These are phyloP conservation scores for Drosophila sucinea DNA, from an alignment of 1,140 invertebrate genomes.

Conservation along the genomic window DNA sequence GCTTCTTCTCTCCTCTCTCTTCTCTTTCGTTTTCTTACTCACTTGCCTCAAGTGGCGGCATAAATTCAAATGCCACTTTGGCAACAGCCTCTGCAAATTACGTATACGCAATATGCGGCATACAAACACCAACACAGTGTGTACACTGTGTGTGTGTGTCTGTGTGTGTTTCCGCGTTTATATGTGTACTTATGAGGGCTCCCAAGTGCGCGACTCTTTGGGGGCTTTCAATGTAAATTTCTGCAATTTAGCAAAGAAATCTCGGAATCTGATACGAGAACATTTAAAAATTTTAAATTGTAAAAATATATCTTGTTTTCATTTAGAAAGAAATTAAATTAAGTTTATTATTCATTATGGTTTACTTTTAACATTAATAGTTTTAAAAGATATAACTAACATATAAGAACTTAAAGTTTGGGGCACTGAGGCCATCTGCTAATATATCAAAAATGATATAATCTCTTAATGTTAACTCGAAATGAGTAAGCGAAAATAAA, in stretches of 20 bases:
- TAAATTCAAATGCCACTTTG: constrained; percentile 80
- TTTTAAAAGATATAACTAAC: too few species aligned
- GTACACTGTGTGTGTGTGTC: constrained; percentile 8
- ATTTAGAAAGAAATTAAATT: too few species aligned
- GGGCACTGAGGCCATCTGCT: too few species aligned
- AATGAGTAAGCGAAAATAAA: too few species aligned
- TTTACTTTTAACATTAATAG: too few species aligned
- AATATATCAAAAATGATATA: too few species aligned
- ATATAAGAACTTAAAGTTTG: too few species aligned
- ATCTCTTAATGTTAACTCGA: too few species aligned
- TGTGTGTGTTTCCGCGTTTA: constrained; percentile 15
- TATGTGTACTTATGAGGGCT: constrained; percentile 37
- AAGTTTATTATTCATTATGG: too few species aligned
- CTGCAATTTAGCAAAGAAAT: constrained; percentile 16
- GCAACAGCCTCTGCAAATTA: constrained; percentile 71
- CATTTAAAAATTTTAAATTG: too few species aligned
- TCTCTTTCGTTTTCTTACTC: constrained; percentile 25
- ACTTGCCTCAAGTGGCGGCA: constrained; percentile 72
- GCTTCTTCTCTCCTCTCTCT: constrained; percentile 12
- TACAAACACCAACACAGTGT: constrained; percentile 41
- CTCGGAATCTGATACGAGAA: not conserved
- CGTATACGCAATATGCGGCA: constrained; percentile 67
- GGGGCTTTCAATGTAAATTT: constrained; percentile 19
- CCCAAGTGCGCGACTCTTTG: constrained; percentile 47
- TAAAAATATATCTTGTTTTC: too few species aligned